These are phyloP conservation scores for Apoda limacodes DNA, from an alignment of 2,888 invertebrate species.

Conservation along the genomic window DNA sequence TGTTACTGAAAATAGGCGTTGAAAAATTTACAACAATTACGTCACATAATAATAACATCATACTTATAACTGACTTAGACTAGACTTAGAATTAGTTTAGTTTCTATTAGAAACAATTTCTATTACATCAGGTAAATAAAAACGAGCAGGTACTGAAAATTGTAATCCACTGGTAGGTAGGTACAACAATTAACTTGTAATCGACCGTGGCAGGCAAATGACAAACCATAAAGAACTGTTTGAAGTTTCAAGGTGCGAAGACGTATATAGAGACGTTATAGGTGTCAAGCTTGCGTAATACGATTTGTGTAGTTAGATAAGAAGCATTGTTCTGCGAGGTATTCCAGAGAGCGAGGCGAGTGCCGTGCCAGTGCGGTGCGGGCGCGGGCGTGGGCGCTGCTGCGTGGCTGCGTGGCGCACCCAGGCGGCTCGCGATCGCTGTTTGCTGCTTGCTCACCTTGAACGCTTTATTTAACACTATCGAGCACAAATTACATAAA, in stretches of 20 bases:
- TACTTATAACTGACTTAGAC: too few relatives aligned
- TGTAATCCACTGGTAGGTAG: too few relatives aligned
- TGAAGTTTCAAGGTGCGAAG: too few relatives aligned
- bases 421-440: too few relatives aligned
- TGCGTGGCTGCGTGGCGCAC: constrained; percentile 60
- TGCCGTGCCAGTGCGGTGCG: constrained; percentile 16
- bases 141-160: too few relatives aligned
- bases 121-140: too few relatives aligned
- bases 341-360: constrained; percentile 26
- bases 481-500: constrained; percentile 30
- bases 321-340: constrained; percentile 44
- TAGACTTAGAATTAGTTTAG: too few relatives aligned
- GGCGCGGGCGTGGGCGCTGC: constrained; percentile 29
- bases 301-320: constrained; percentile 39
- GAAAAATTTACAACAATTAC: too few relatives aligned
- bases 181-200: not conserved
- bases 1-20: too few relatives aligned
- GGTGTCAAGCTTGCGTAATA: constrained; percentile 45
- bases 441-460: constrained; percentile 60
- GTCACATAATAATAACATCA: too few relatives aligned
- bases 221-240: constrained; percentile 10
- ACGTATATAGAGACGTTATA: constrained; percentile 40
- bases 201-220: not conserved
- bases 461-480: constrained; percentile 38
- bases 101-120: too few relatives aligned